phyloP scores from a whole-genome alignment of 2,888 invertebrate genomes.

The Congeria kusceri region DNA sequence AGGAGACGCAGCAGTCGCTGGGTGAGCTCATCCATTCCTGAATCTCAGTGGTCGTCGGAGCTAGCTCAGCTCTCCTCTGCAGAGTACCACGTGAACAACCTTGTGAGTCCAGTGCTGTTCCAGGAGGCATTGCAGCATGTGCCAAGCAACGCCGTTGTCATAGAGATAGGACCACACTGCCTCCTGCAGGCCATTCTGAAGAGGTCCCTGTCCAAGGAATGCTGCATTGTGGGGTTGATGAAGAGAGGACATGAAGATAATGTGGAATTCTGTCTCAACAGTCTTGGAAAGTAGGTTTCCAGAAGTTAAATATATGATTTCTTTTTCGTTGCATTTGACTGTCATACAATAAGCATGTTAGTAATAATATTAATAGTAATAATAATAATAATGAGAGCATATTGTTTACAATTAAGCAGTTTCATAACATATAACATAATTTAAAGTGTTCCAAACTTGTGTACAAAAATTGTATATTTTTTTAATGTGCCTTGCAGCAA shows the following conservation, averaged over 20 bases:
- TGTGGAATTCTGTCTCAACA: conserved; percentile 90
- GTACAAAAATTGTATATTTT: too few species aligned
- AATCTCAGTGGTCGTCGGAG: conserved; percentile 92
- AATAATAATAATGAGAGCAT: too few species aligned
- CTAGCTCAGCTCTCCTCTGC: conserved; percentile 94
- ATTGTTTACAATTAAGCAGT: too few species aligned
- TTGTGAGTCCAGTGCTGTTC: conserved; percentile 96
- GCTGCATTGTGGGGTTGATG: conserved; percentile 93
- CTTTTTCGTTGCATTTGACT: too few species aligned
- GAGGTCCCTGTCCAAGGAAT: conserved; percentile 91
- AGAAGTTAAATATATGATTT: too few species aligned
- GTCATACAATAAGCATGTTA: too few species aligned
- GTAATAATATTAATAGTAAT: neutral
- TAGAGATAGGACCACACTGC: conserved; percentile 98
- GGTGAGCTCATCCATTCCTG: conserved; percentile 97
- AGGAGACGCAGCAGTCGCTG: conserved; percentile 93
- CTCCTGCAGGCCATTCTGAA: conserved; percentile 97
- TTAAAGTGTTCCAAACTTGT: too few species aligned
- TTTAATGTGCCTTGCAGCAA: too few species aligned
- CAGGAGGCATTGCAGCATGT: conserved; percentile 94
- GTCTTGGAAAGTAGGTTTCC: conserved; percentile 92
- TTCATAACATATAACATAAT: too few species aligned
- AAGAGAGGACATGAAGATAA: conserved; percentile 93
- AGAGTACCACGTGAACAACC: conserved; percentile 98
- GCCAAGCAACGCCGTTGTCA: conserved; percentile 94